Evolutionary conservation across 2,113 vertebrate genomes (phyloP).

Genomic region (Hippocampus abdominalis): DNA sequence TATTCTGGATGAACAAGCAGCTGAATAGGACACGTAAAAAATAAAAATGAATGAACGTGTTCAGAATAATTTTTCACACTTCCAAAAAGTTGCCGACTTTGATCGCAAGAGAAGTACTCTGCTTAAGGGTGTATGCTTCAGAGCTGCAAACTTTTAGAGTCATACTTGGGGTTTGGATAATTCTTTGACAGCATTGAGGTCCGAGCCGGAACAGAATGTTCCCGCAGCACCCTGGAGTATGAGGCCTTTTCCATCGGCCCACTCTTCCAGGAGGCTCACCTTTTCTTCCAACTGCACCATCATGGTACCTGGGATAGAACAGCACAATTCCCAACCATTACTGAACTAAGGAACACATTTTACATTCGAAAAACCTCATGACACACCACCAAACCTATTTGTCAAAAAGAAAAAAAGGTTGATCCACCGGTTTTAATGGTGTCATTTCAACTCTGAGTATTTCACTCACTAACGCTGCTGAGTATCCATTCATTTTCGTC

Average conservation of each 20-base stretch:
- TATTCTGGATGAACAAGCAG: too few species aligned
- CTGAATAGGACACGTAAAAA: too few species aligned
- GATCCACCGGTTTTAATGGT: too few species aligned
- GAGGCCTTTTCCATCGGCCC: constrained; percentile 89
- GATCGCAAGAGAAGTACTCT: too few species aligned
- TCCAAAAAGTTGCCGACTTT: too few species aligned
- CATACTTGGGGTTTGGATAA: constrained; percentile 81
- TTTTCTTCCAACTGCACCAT: constrained; percentile 87
- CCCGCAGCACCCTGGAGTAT: constrained; percentile 83
- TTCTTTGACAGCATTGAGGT: constrained; percentile 83
- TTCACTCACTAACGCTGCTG: too few species aligned
- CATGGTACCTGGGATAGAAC: constrained; percentile 80
- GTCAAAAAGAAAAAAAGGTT: too few species aligned
- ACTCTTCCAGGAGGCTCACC: constrained; percentile 85
- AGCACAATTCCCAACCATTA: background rate
- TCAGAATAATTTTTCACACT: too few species aligned
- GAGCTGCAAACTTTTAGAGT: background rate
- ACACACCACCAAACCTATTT: background rate
- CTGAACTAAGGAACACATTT: background rate
- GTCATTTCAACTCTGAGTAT: too few species aligned
- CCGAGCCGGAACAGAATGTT: constrained; percentile 92
- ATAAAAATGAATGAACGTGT: too few species aligned
- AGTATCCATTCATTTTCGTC: too few species aligned
- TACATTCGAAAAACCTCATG: background rate
- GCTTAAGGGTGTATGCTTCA: too few species aligned